phyloP scores from a whole-genome alignment of 1,140 invertebrate genomes.

The Trichomalopsis sarcophagae region DNA sequence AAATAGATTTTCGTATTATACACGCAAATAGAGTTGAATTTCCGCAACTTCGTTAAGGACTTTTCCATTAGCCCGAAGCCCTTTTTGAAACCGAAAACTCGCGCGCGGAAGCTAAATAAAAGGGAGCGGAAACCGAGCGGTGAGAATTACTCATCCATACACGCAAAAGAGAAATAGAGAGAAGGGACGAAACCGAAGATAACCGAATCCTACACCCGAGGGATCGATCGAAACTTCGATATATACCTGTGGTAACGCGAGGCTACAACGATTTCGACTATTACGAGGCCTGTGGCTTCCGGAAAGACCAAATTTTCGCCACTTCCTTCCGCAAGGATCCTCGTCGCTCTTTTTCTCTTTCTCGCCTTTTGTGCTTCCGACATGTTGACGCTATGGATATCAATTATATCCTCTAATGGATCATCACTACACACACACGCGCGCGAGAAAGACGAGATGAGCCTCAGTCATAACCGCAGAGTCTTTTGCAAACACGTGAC shows the following conservation, averaged over 20 bases:
- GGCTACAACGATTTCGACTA: background rate
- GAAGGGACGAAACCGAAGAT: background rate
- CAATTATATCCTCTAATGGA: too few species aligned
- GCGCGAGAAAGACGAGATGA: too few species aligned
- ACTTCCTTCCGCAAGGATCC: background rate
- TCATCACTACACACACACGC: too few species aligned
- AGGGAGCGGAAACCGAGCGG: background rate
- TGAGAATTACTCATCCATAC: background rate
- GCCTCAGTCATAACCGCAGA: too few species aligned
- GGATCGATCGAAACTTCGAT: background rate
- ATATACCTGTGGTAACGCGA: background rate
- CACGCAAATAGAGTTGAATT: too few species aligned
- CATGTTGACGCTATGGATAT: too few species aligned
- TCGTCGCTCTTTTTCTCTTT: background rate
- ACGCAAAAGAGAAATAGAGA: too few species aligned
- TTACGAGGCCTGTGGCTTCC: background rate
- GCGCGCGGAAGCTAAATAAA: background rate
- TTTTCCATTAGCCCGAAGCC: background rate
- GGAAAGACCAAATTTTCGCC: constrained; percentile 17
- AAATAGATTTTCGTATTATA: too few species aligned
- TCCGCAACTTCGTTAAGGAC: background rate
- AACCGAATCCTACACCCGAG: background rate
- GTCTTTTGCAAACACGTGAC: background rate
- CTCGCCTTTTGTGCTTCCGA: background rate
- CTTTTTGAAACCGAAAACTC: too few species aligned